phyloP scores from a whole-genome alignment of 2,113 vertebrate species.

The Zapornia atra region DNA sequence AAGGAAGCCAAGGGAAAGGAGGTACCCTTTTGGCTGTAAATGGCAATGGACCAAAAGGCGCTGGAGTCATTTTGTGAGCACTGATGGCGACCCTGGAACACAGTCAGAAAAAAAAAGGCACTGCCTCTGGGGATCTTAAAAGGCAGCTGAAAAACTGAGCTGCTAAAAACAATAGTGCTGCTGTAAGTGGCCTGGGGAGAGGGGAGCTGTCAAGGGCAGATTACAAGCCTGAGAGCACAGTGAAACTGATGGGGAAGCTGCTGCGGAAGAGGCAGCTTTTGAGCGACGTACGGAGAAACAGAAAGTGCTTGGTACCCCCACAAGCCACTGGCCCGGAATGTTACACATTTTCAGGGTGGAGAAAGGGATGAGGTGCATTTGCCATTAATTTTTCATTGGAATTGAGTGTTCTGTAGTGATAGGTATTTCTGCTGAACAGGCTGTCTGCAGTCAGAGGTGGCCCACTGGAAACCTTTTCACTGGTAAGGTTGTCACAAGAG shows the following conservation, averaged over 20 bases:
- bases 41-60: constrained; percentile 1
- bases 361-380: neutral
- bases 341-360: neutral
- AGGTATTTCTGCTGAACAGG: neutral
- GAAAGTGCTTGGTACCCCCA: neutral
- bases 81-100: neutral
- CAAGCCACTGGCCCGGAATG: neutral
- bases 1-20: constrained; percentile 42
- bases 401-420: neutral
- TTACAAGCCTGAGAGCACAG: neutral
- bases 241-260: neutral
- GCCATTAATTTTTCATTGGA: constrained; percentile 51
- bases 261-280: neutral
- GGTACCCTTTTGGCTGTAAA: neutral
- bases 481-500: neutral
- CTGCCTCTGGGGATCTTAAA: neutral
- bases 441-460: neutral
- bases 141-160: constrained; percentile 5
- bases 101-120: neutral
- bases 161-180: constrained; percentile 22
- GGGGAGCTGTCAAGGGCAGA: neutral
- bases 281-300: rapidly evolving
- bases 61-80: neutral
- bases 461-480: neutral
- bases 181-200: neutral